Evolutionary conservation across 1,140 invertebrate genomes (phyloP), one percentile per base, ranked within the genome.

Genomic region (Parasteatoda tepidariorum): DNA sequence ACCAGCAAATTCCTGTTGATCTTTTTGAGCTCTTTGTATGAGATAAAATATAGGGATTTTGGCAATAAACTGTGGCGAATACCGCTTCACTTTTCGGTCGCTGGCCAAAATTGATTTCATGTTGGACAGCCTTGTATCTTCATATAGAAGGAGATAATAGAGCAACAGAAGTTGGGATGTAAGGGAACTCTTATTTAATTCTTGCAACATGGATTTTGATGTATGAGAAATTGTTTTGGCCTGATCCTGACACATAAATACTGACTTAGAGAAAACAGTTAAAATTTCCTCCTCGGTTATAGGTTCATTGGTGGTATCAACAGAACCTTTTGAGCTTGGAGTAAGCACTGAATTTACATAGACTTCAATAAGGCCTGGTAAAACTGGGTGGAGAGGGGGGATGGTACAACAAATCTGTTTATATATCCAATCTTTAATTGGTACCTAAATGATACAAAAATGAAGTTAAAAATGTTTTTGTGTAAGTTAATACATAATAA

Each of bases 381-480:
- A 90, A 18, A 98, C 94, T 0, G 97, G 95, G 91, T 99, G 97
- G 33, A 99, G 88, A 0, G 97, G 97, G 28, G 94, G 92, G 0
- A 92, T 92, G 74, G 95, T 94, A 61, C 93, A 93, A 86, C 95
- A 96, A 59, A 99, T 95, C 90, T 99, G 97, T 84, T 93, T 88
- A 86, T 96, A 98, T 71, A 98, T 97, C 96, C 97, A 98, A 86
- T 95, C 94, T 90, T 97, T 96, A 6, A 97, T 97, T 0, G 95
- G 94, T 0, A 97, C 86, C 85, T 89, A 85, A n/a, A 74, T 67
- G 4, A 68, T 5, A 33, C 26, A 64, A n/a, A 48, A 33, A 38
- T n/a, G n/a, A n/a, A n/a, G n/a, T n/a, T n/a, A n/a, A n/a, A n/a
- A n/a, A n/a, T n/a, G n/a, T n/a, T n/a, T n/a, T n/a, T n/a, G n/a